A percentile compares a stretch with the other conserved stretches of the same genome.
Evolutionary conservation across 1,140 invertebrate species (phyloP).

Genomic region (Drosophila prosaltans): DNA sequence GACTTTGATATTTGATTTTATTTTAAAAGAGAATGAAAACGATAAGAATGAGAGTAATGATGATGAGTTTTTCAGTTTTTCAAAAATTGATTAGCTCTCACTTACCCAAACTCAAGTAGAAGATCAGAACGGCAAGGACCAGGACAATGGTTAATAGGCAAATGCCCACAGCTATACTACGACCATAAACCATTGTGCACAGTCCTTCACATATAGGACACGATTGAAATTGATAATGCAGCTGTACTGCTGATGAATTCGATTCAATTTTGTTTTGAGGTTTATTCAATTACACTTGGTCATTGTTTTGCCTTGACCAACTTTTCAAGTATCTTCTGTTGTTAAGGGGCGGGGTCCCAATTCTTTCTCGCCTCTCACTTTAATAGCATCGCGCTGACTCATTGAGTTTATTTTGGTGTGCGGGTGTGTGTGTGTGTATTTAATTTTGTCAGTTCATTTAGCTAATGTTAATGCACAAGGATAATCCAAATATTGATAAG

Average conservation of each 20-base stretch:
- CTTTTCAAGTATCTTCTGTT: slow-evolving; percentile 45
- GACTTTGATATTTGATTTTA: slow-evolving; percentile 48
- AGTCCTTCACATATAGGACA: neutral
- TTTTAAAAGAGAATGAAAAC: neutral
- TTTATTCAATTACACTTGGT: slow-evolving; percentile 68
- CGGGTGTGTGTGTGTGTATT: slow-evolving; percentile 24
- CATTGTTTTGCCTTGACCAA: slow-evolving; percentile 58
- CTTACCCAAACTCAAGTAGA: slow-evolving; percentile 76
- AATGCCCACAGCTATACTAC: slow-evolving; percentile 74
- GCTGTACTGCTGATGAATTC: slow-evolving; percentile 14
- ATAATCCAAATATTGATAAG: slow-evolving; percentile 50
- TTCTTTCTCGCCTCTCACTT: slow-evolving; percentile 24
- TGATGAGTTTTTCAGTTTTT: neutral
- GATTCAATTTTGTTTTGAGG: slow-evolving; percentile 28
- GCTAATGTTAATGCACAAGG: slow-evolving; percentile 48
- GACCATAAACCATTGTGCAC: slow-evolving; percentile 70
- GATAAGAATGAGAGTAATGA: too few relatives aligned
- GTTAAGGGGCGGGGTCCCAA: slow-evolving; percentile 42
- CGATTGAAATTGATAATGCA: neutral
- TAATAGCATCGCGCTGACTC: slow-evolving; percentile 37
- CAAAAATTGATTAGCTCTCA: slow-evolving; percentile 18
- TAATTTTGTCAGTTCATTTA: slow-evolving; percentile 68
- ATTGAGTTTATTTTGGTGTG: slow-evolving; percentile 39
- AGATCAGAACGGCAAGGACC: slow-evolving; percentile 64
- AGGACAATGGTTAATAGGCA: slow-evolving; percentile 62